Conservation (phyloP, 2,888 invertebrate genomes). For the Fragum fragum region DNA sequence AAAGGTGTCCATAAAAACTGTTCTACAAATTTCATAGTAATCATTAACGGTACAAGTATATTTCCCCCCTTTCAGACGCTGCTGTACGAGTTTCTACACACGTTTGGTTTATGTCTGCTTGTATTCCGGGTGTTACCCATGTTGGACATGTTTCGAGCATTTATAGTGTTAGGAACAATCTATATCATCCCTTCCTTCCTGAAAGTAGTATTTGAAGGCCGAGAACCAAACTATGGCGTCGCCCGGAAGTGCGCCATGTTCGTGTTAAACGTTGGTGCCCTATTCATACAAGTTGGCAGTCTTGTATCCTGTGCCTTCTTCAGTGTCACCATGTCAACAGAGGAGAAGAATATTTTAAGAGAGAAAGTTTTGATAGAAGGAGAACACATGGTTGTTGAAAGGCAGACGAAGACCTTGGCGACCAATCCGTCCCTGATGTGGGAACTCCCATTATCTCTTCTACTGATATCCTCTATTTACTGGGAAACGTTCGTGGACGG, state of each 20-base stretch:
- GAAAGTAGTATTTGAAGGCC: conserved; percentile 65
- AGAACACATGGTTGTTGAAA: conserved; percentile 35
- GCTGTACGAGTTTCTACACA: conserved; percentile 80
- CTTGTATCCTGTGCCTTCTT: conserved; percentile 67
- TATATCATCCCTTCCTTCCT: conserved; percentile 78
- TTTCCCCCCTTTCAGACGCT: conserved; percentile 73
- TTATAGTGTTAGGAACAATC: conserved; percentile 79
- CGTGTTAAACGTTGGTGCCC: conserved; percentile 69
- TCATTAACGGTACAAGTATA: too few species aligned
- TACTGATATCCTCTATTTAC: conserved; percentile 71
- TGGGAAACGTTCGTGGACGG: conserved; percentile 77
- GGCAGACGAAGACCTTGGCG: conserved; percentile 25
- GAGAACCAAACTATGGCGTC: conserved; percentile 56
- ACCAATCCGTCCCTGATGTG: conserved; percentile 57
- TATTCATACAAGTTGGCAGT: conserved; percentile 74
- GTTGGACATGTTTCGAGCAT: conserved; percentile 81
- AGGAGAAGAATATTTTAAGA: conserved; percentile 57
- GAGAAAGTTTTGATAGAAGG: conserved; percentile 46
- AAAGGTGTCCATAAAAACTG: too few species aligned
- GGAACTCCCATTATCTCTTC: conserved; percentile 73
- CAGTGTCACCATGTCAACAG: conserved; percentile 62
- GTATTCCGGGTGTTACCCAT: conserved; percentile 83
- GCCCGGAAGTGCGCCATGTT: conserved; percentile 65
- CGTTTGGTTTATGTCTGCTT: conserved; percentile 83
- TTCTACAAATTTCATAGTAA: too few species aligned